A percentile compares a stretch with the other conserved stretches of the same genome.
Conservation (phyloP, 64 coral and sea anemone species). For the Orbicella faveolata region DNA sequence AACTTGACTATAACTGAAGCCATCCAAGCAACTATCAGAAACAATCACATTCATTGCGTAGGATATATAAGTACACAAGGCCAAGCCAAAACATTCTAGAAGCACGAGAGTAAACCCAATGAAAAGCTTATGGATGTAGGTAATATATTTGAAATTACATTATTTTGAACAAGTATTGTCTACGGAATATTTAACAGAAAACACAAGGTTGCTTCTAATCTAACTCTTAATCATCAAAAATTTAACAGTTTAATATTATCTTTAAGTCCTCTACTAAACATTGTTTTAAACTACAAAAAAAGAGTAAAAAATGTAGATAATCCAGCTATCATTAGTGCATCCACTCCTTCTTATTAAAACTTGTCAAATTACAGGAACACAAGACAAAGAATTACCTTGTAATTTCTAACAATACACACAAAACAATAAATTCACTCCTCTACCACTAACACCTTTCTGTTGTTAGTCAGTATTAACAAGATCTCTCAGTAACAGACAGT, state of each 20-base stretch:
- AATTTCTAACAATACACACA: background rate
- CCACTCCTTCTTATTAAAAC: background rate
- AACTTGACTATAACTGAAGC: background rate
- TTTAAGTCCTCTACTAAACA: background rate
- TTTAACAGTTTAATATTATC: background rate
- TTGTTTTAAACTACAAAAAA: background rate
- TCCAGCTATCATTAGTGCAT: background rate
- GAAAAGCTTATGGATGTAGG: no score
- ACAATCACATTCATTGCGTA: background rate
- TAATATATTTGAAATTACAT: no score
- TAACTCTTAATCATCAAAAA: background rate
- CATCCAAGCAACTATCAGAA: background rate
- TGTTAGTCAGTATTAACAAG: no score
- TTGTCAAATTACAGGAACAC: background rate
- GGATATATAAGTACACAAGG: no score
- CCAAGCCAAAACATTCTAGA: no score
- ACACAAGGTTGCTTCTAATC: constrained; percentile 12
- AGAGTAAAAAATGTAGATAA: background rate
- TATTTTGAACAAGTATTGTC: no score
- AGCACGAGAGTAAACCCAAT: no score
- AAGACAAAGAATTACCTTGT: background rate
- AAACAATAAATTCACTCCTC: no score
- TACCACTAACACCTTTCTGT: no score
- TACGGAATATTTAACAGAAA: background rate
- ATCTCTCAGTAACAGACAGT: no score